Percentiles rank a stretch among this genome's conserved stretches.
Conservation (phyloP, 2,797 vertebrate species). For the Gymnoscopelus microlampas region DNA sequence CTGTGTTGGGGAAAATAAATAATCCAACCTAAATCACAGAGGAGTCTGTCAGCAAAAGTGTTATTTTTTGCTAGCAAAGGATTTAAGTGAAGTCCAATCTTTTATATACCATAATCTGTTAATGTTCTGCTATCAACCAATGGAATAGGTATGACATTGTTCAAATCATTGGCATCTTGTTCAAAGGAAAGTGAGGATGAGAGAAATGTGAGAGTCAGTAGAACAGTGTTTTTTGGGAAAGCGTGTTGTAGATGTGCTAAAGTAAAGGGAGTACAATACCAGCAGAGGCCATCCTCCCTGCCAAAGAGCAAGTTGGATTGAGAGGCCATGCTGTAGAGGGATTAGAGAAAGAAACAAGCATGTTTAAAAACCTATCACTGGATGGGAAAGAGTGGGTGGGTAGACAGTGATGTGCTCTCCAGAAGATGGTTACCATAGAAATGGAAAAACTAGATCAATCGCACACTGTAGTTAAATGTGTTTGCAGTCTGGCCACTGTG, state of each 20-base stretch:
- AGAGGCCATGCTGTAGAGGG: slow-evolving; percentile 81
- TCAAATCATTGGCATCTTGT: no score
- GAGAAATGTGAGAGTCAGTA: background rate
- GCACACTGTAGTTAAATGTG: no score
- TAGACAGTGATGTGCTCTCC: slow-evolving; percentile 30
- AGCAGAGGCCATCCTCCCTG: slow-evolving; percentile 82
- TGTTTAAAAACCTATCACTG: slow-evolving; percentile 59
- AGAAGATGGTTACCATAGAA: slow-evolving; percentile 24
- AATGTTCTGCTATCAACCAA: no score
- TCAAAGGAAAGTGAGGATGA: no score
- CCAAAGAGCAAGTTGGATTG: slow-evolving; percentile 83
- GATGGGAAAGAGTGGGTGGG: slow-evolving; percentile 44
- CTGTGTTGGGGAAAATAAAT: background rate
- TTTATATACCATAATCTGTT: no score
- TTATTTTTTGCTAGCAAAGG: no score
- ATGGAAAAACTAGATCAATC: slow-evolving; percentile 4
- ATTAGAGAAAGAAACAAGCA: slow-evolving; percentile 61
- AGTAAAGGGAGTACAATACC: slow-evolving; percentile 75
- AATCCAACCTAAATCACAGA: no score
- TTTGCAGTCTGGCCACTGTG: no score
- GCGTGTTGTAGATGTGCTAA: slow-evolving; percentile 37
- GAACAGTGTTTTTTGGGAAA: slow-evolving; percentile 54
- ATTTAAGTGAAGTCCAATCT: no score
- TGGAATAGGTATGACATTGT: no score
- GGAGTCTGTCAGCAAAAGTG: no score